Conservation (phyloP, 2,888 invertebrate genomes). For the Pardosa pseudoannulata region DNA sequence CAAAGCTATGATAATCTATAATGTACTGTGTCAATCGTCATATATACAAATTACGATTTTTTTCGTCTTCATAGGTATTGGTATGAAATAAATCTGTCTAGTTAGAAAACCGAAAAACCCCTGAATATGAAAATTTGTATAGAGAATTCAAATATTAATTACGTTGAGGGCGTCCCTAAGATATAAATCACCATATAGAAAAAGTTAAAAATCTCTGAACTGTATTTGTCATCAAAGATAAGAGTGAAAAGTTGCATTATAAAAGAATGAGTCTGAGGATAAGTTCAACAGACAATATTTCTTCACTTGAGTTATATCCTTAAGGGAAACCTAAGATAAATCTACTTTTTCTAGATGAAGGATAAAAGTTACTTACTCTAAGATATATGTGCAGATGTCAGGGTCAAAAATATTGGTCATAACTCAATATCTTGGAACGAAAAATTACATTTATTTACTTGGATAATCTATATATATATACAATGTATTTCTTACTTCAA, state of each 20-base stretch:
- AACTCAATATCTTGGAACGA: conserved; percentile 33
- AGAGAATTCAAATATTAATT: no score
- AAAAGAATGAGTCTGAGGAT: conserved; percentile 26
- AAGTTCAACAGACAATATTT: conserved; percentile 34
- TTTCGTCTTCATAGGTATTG: no score
- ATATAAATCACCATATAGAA: no score
- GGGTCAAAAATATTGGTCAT: conserved; percentile 51
- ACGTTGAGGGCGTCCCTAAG: no score
- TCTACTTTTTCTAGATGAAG: conserved; percentile 44
- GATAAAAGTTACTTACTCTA: conserved; percentile 47
- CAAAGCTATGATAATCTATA: no score
- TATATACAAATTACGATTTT: no score
- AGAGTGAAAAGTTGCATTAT: conserved; percentile 26
- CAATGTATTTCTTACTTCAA: no score
- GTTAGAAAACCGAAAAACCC: no score
- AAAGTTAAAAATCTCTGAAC: not conserved
- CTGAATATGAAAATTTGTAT: no score
- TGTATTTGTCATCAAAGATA: conserved; percentile 35
- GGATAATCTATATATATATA: not conserved
- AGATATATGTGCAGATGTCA: conserved; percentile 56
- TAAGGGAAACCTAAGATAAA: conserved; percentile 42
- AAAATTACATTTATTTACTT: conserved; percentile 4
- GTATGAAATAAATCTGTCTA: no score
- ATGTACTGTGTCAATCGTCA: no score
- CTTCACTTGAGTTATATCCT: conserved; percentile 42